phyloP scores from a whole-genome alignment of 2,113 vertebrate species.

The Pomatorhinus ruficollis region DNA sequence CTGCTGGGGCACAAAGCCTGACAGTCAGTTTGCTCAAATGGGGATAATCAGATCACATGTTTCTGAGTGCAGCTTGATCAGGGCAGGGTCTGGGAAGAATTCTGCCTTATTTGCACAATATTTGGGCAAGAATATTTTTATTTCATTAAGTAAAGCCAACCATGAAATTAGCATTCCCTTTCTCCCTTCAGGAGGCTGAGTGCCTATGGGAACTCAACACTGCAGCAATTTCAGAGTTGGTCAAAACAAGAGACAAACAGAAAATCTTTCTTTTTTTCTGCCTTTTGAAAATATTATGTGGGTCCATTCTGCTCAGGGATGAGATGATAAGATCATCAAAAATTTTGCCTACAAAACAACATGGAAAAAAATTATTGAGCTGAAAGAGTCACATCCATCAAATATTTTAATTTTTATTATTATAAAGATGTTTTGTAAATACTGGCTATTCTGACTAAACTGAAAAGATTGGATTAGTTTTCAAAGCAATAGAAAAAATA shows the following conservation, averaged over 20 bases:
- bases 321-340: background rate
- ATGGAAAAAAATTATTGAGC: background rate
- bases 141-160: conserved; percentile 6
- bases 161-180: background rate
- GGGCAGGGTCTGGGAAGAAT: background rate
- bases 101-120: background rate
- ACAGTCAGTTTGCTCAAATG: background rate
- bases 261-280: background rate
- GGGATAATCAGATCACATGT: background rate
- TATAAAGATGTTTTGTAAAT: background rate
- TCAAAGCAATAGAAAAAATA: background rate
- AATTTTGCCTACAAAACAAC: background rate
- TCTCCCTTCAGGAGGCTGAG: background rate
- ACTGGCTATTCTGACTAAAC: background rate
- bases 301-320: background rate
- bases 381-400: background rate
- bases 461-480: background rate
- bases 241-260: background rate
- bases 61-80: background rate
- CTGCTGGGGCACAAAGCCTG: background rate
- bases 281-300: background rate
- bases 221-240: background rate
- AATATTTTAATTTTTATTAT: background rate
- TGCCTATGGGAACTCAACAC: background rate
- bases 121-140: background rate